phyloP scores from a whole-genome alignment of 2,113 vertebrate genomes.

The Tetrao urogallus region DNA sequence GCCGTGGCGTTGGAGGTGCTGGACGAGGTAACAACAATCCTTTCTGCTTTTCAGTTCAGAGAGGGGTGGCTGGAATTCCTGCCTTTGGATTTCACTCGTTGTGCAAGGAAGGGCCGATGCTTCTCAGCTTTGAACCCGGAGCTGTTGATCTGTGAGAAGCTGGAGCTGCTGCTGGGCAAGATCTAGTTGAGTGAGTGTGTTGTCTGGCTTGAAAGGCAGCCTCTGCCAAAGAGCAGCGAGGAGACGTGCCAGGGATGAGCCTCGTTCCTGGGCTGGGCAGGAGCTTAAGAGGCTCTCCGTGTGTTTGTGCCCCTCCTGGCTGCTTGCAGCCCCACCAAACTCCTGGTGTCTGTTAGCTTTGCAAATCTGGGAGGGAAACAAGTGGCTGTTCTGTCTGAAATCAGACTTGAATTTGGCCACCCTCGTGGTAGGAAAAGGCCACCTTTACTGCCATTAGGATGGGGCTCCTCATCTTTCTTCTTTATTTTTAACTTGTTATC shows the following conservation, averaged over 20 bases:
- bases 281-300: neutral
- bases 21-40: constrained; percentile 84
- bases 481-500: no score
- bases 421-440: neutral
- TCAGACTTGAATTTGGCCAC: neutral
- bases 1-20: constrained; percentile 86
- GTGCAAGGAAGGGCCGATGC: neutral
- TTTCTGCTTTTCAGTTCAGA: fast-evolving
- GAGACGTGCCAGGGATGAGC: constrained; percentile 27
- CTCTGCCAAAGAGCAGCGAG: neutral
- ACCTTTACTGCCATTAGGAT: neutral
- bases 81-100: neutral
- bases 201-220: neutral
- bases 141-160: neutral
- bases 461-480: neutral
- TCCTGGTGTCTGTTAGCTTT: neutral
- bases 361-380: neutral
- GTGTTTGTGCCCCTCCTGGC: neutral
- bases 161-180: neutral
- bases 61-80: fast-evolving
- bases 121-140: fast-evolving
- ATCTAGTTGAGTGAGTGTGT: neutral
- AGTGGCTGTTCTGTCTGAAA: neutral
- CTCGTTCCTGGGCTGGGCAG: neutral
- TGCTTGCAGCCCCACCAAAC: fast-evolving